Base-by-base conservation (phyloP, 1,140 invertebrate genomes). In the Dinoponera quadriceps region DNA sequence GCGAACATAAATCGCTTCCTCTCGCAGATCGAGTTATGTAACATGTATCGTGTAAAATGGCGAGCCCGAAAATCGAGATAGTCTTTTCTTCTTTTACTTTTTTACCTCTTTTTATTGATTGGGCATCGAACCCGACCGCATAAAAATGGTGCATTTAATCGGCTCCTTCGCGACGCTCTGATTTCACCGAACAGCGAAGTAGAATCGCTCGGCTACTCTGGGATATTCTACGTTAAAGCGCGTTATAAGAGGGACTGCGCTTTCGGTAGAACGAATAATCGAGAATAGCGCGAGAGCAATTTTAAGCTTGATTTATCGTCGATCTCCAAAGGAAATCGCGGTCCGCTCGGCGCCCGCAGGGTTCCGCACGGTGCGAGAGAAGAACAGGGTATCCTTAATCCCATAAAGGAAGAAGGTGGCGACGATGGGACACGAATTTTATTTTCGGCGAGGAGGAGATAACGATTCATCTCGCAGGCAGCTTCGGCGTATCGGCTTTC, bases 261-360 rank as follows among this genome's bases (percentile, higher is more conserved):
- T 69, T 38, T 81, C 48, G 16, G 20, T 33, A 16, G 33, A 27
- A 71, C 38, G 72, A 80, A 63, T 71, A 44, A 83, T 66, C 55
- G 66, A 33, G 57, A 80, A 71, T 63, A 55, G 49, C 44, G 48
- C 49, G 55, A 68, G 68, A 62, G 59, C 74, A 72, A 57, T 73
- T 62, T 62, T 62, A 85, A 75, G 69, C 71, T 82, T 74, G 73
- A 66, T 85, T 82, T 83, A 86, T 83, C 60, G 49, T 51, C 44
- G 65, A 55, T 54, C 22, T 55, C 59, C 22, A 83, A 83, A 68
- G 59, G 71, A 78, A 66, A 57, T 78, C 49, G 22, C 65, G 62
- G 14, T 25, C n/a, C 49, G 68, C 54, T 33, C 25, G 69, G 62
- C 44, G 38, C 72, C 72, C 72, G 57, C 44, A 74, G 25, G 33